Evolutionary conservation across 1,140 invertebrate species (phyloP).

Genomic region (Drosophila nigrodunni): DNA sequence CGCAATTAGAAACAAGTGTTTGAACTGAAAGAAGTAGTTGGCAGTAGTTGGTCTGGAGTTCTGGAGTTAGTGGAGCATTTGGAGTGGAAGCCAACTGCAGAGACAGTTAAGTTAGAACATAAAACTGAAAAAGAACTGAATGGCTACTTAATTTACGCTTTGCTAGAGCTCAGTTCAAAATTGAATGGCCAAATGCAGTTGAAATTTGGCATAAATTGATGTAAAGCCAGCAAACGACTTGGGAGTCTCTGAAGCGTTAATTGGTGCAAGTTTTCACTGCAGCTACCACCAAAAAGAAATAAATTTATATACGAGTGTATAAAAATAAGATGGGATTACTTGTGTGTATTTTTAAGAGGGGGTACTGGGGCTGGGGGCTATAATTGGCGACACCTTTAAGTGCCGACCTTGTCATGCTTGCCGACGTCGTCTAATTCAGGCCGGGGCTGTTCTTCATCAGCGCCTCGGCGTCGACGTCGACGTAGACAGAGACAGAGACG

Average conservation of each 20-base stretch:
- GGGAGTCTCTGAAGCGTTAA: constrained; percentile 65
- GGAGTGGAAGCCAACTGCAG: constrained; percentile 42
- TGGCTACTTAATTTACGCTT: constrained; percentile 60
- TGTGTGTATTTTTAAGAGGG: constrained; percentile 30
- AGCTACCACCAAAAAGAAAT: constrained; percentile 26
- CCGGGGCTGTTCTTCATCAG: constrained; percentile 81
- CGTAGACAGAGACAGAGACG: constrained; percentile 23
- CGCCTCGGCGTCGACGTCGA: constrained; percentile 55
- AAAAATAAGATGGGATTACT: too few species aligned
- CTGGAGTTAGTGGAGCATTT: constrained; percentile 64
- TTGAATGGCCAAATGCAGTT: constrained; percentile 59
- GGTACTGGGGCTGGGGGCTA: constrained; percentile 30
- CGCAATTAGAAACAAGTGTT: constrained; percentile 69
- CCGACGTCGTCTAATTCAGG: constrained; percentile 80
- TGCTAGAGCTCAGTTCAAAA: constrained; percentile 65
- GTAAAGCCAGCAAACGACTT: constrained; percentile 1
- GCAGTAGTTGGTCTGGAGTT: background rate
- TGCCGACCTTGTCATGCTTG: constrained; percentile 81
- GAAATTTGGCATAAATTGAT: constrained; percentile 20
- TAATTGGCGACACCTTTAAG: constrained; percentile 82
- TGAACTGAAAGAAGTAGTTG: constrained; percentile 24
- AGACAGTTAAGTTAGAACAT: constrained; percentile 43
- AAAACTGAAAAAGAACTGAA: constrained; percentile 2
- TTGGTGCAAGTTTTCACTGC: constrained; percentile 75
- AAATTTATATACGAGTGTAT: background rate